Evolutionary conservation across 1,140 invertebrate species (phyloP).

Genomic region (Drosophila erecta): DNA sequence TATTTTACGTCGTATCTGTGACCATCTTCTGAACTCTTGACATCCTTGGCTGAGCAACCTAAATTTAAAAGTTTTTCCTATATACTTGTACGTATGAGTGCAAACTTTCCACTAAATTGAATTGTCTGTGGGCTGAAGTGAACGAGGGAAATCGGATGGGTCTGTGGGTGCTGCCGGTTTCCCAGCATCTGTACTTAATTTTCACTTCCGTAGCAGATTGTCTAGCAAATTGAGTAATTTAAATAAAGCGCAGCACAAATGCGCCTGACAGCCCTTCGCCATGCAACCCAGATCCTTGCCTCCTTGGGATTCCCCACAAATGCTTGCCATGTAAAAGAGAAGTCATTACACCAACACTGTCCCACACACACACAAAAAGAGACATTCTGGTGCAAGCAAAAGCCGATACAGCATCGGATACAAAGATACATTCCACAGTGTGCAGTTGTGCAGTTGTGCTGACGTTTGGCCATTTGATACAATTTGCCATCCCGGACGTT

Average conservation of each 20-base stretch:
- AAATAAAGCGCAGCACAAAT: conserved; percentile 63
- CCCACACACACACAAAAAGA: neutral
- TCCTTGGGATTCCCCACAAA: conserved; percentile 40
- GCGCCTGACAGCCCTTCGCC: conserved; percentile 31
- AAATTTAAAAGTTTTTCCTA: conserved; percentile 52
- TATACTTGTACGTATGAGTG: neutral
- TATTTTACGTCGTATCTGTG: conserved; percentile 24
- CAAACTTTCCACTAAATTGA: conserved; percentile 55
- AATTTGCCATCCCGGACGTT: conserved; percentile 57
- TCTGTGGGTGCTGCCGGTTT: neutral
- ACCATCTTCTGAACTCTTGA: conserved; percentile 25
- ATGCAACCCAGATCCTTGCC: neutral
- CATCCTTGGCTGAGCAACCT: conserved; percentile 27
- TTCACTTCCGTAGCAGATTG: conserved; percentile 52
- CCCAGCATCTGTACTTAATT: conserved; percentile 58
- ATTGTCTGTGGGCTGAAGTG: conserved; percentile 28
- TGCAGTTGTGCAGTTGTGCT: conserved; percentile 42
- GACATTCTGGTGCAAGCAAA: neutral
- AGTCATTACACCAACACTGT: conserved; percentile 29
- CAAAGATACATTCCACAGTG: conserved; percentile 37
- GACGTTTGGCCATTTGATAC: conserved; percentile 54
- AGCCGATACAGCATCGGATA: conserved; percentile 22
- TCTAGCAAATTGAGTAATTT: conserved; percentile 70
- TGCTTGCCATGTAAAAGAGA: conserved; percentile 28
- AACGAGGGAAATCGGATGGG: neutral